A percentile compares a stretch with the other conserved stretches of the same genome.
Conservation (phyloP, 2,797 vertebrate species). For the Syngnathus acus region DNA sequence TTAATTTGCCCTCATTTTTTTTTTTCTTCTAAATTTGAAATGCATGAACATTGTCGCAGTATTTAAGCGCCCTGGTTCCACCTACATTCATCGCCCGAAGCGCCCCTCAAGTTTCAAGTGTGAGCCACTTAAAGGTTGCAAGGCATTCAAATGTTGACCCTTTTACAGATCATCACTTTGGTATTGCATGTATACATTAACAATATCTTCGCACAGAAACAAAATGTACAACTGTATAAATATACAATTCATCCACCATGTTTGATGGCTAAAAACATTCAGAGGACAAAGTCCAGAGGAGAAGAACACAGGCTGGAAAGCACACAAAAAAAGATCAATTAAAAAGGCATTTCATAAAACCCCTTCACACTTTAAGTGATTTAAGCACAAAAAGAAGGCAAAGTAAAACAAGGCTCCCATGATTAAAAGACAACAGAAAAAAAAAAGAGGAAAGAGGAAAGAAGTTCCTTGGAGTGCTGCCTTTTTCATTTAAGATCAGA, state of each 20-base stretch:
- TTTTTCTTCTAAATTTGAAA: constrained; percentile 12
- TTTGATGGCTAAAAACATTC: constrained; percentile 87
- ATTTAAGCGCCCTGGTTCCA: constrained; percentile 21
- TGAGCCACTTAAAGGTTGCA: constrained; percentile 68
- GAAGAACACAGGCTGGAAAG: constrained; percentile 52
- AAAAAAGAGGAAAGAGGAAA: constrained; percentile 52
- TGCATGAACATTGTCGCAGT: constrained; percentile 20
- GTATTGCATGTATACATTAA: constrained; percentile 96
- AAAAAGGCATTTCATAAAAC: constrained; percentile 66
- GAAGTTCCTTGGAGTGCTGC: constrained; percentile 79
- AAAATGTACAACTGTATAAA: constrained; percentile 98
- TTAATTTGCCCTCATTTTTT: neutral
- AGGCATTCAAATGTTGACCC: constrained; percentile 78
- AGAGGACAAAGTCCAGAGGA: constrained; percentile 74
- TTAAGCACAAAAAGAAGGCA: constrained; percentile 30
- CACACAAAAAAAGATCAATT: constrained; percentile 53
- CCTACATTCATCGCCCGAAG: constrained; percentile 39
- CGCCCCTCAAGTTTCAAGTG: constrained; percentile 60
- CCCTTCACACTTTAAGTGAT: constrained; percentile 61
- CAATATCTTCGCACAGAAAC: constrained; percentile 85
- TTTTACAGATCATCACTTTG: constrained; percentile 82
- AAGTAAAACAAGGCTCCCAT: constrained; percentile 48
- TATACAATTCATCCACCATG: constrained; percentile 90
- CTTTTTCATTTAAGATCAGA: constrained; percentile 66
- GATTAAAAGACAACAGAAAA: constrained; percentile 59